Conservation (phyloP, 37 sponge, comb jelly and placozoan species). For the Eunapius fragilis region DNA sequence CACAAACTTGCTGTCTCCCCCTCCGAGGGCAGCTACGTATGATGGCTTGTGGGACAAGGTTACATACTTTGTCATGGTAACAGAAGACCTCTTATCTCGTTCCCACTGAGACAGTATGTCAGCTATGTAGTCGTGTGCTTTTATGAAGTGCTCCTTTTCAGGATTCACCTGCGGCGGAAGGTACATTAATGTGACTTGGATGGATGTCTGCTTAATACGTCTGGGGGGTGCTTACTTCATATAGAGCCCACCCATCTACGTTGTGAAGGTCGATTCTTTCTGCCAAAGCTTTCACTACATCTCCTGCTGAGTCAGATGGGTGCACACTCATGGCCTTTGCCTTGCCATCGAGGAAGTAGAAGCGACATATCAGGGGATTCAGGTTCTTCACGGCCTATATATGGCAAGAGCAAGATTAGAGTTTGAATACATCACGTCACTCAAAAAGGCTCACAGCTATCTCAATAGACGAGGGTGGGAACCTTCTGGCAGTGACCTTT, state of each 20-base stretch:
- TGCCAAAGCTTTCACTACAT: slow-evolving; percentile 83
- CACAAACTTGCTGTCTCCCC: slow-evolving; percentile 92
- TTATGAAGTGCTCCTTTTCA: slow-evolving; percentile 87
- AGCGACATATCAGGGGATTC: slow-evolving; percentile 89
- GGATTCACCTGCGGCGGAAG: slow-evolving; percentile 81
- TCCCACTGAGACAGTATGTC: slow-evolving; percentile 97
- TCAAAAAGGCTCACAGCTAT: slow-evolving; percentile 75
- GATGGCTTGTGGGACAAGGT: slow-evolving; percentile 74
- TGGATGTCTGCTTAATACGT: background rate
- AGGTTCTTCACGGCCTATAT: slow-evolving; percentile 75
- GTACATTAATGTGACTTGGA: background rate
- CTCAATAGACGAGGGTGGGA: slow-evolving; percentile 92
- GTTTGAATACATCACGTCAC: background rate
- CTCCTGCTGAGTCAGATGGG: slow-evolving; percentile 79
- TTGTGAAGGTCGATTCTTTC: slow-evolving; percentile 89
- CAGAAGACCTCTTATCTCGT: slow-evolving; percentile 90
- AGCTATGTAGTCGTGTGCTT: slow-evolving; percentile 92
- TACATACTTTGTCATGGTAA: slow-evolving; percentile 87
- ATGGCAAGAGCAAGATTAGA: too few relatives aligned
- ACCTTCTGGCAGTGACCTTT: slow-evolving; percentile 70
- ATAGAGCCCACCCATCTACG: slow-evolving; percentile 95
- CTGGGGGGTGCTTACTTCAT: slow-evolving; percentile 61
- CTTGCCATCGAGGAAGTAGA: slow-evolving; percentile 97
- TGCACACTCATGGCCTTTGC: slow-evolving; percentile 94
- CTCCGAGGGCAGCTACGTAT: slow-evolving; percentile 88